Percentiles rank a stretch among this genome's conserved stretches.
Evolutionary conservation across 2,797 vertebrate genomes (phyloP).

Genomic region (Lophotriccus pileatus): DNA sequence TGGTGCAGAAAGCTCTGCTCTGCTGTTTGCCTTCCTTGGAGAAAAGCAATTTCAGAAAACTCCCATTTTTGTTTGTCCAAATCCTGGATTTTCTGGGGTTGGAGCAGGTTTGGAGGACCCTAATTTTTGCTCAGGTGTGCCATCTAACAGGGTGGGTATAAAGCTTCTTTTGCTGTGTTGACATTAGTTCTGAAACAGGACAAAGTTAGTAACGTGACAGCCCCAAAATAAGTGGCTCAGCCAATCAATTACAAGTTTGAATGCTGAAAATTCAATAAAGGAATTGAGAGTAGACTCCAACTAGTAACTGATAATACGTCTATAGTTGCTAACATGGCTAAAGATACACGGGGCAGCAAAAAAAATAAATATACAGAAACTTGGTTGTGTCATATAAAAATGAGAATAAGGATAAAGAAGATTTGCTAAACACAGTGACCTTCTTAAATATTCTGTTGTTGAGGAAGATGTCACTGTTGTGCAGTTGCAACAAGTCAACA

Average conservation of each 20-base stretch:
- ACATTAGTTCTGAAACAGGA: background rate
- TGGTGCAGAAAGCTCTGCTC: background rate
- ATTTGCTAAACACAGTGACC: background rate
- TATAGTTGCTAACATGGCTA: background rate
- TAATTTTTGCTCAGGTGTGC: background rate
- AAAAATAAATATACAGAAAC: background rate
- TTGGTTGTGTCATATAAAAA: background rate
- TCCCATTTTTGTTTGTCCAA: background rate
- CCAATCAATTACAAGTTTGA: background rate
- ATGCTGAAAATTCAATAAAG: background rate
- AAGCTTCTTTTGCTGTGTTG: background rate
- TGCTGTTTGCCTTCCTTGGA: background rate
- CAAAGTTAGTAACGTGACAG: background rate
- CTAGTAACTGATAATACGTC: background rate
- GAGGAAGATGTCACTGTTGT: background rate
- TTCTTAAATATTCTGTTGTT: background rate
- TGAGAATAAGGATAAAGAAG: background rate
- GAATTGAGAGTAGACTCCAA: background rate
- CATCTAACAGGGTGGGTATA: background rate
- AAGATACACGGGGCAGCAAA: background rate
- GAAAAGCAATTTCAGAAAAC: background rate
- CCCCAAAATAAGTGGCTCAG: background rate
- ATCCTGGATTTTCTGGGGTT: background rate
- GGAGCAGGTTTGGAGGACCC: background rate
- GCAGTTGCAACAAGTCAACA: background rate